phyloP scores from a whole-genome alignment of 2,113 vertebrate species.

The Saccopteryx leptura region DNA sequence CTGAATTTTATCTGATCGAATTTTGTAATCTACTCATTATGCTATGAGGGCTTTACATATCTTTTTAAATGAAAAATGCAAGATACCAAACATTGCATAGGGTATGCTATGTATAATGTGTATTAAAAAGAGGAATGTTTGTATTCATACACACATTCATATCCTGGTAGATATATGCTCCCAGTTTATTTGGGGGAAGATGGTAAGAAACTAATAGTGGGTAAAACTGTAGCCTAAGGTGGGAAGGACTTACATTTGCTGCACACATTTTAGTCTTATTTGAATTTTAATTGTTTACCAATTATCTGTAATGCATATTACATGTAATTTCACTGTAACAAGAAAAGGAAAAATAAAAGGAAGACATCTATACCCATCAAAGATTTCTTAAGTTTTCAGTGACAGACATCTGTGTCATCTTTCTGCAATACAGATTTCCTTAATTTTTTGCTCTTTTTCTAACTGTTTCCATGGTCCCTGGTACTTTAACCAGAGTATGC shows the following conservation, averaged over 20 bases:
- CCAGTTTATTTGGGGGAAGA: background rate
- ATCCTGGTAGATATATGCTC: background rate
- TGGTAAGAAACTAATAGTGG: background rate
- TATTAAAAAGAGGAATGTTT: background rate
- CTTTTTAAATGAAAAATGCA: background rate
- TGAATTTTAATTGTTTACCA: background rate
- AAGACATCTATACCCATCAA: slow-evolving; percentile 92
- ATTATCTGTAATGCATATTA: background rate
- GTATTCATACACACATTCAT: background rate
- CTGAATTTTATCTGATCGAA: background rate
- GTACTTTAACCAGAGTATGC: slow-evolving; percentile 87
- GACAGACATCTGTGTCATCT: slow-evolving; percentile 96
- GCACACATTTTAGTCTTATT: background rate
- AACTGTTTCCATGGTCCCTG: slow-evolving; percentile 95
- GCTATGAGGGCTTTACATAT: background rate
- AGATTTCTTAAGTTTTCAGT: slow-evolving; percentile 96
- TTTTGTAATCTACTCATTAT: background rate
- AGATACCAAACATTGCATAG: background rate
- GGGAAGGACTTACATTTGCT: background rate
- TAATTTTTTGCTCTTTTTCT: slow-evolving; percentile 96
- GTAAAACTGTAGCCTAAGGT: background rate
- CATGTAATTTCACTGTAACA: background rate
- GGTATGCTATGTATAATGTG: background rate
- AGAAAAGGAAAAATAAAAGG: background rate
- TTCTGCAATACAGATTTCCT: slow-evolving; percentile 95